Evolutionary conservation across 2,888 invertebrate genomes (phyloP).

Genomic region (Muscina levida): DNA sequence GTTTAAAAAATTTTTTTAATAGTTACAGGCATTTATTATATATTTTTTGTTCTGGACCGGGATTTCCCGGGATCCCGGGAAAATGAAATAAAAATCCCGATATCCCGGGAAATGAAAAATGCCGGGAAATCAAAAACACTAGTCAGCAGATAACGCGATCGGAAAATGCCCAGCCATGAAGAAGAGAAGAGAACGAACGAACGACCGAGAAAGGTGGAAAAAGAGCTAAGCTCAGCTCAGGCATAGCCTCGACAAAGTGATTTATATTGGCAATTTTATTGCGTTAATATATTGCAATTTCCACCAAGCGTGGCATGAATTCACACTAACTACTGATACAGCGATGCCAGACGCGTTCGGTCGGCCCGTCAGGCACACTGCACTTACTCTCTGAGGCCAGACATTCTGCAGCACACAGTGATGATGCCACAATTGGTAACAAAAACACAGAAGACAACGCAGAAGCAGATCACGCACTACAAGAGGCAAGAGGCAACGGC

Average conservation of each 20-base stretch:
- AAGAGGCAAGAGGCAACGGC: constrained; percentile 32
- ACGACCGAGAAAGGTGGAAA: constrained; percentile 18
- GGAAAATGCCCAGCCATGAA: constrained; percentile 10
- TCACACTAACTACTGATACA: constrained; percentile 63
- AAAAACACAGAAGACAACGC: constrained; percentile 29
- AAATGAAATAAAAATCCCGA: too few relatives aligned
- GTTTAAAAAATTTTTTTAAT: too few relatives aligned
- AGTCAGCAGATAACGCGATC: constrained; percentile 33
- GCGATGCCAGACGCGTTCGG: neutral
- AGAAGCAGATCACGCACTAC: constrained; percentile 60
- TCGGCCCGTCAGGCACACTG: neutral
- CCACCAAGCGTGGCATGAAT: constrained; percentile 64
- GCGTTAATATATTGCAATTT: constrained; percentile 66
- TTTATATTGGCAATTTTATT: constrained; percentile 68
- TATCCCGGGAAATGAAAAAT: too few relatives aligned
- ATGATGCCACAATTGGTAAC: constrained; percentile 45
- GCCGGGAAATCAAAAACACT: too few relatives aligned
- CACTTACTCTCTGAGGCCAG: neutral
- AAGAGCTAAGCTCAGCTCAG: constrained; percentile 16
- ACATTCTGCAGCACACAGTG: constrained; percentile 4
- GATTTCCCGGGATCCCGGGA: too few relatives aligned
- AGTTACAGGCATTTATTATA: too few relatives aligned
- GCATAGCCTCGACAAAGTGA: constrained; percentile 62
- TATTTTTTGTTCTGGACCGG: too few relatives aligned
- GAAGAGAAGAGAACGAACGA: constrained; percentile 16